Evolutionary conservation across 2,113 vertebrate species (phyloP).

Genomic region (Dasyprocta punctata): DNA sequence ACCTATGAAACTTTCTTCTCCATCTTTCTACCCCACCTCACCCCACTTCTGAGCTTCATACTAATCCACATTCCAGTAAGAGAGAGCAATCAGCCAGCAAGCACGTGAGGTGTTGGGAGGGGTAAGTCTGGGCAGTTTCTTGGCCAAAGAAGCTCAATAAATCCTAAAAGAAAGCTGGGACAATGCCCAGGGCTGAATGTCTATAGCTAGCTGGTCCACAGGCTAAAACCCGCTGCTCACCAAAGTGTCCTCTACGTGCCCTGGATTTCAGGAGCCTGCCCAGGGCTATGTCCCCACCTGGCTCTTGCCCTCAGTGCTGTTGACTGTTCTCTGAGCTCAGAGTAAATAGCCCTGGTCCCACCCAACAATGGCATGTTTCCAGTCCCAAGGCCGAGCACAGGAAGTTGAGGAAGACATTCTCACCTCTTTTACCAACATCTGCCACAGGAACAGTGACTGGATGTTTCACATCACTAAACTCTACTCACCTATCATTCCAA

Average conservation of each 20-base stretch:
- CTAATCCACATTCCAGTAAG: slow-evolving; percentile 34
- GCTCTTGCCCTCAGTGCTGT: neutral
- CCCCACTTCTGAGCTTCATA: neutral
- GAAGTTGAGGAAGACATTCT: neutral
- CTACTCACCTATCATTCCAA: neutral
- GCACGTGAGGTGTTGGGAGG: neutral
- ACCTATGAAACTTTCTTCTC: neutral
- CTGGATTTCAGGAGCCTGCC: slow-evolving; percentile 12
- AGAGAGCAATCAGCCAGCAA: neutral
- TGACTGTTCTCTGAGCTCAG: slow-evolving; percentile 66
- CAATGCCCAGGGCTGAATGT: neutral
- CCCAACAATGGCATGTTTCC: slow-evolving; percentile 25
- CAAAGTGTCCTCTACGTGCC: neutral
- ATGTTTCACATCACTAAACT: neutral
- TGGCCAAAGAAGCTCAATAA: neutral
- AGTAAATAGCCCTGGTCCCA: slow-evolving; percentile 53
- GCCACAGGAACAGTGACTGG: neutral
- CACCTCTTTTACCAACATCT: neutral
- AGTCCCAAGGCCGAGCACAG: neutral
- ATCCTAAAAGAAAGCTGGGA: neutral
- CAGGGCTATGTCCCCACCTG: slow-evolving; percentile 10
- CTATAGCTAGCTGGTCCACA: neutral
- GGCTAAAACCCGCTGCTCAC: neutral
- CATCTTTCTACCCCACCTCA: neutral
- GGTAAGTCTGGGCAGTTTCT: neutral